Evolutionary conservation across 2,888 invertebrate species (phyloP).

Genomic region (Monochamus alternatus): DNA sequence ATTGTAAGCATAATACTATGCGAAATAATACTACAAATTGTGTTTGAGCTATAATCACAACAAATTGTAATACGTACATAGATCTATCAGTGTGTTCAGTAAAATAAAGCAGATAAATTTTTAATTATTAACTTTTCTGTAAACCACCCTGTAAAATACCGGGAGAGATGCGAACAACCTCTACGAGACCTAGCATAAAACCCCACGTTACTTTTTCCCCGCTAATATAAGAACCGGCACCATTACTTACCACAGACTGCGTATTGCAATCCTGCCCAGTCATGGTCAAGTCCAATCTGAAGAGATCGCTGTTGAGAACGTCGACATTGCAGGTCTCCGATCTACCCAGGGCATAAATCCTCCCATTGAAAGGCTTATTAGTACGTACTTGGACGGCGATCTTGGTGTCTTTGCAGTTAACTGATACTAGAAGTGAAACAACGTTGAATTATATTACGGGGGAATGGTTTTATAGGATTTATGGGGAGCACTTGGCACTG

Average conservation of each 20-base stretch:
- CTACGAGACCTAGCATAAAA: background rate
- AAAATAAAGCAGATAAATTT: too few species aligned
- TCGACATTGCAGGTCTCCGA: constrained; percentile 97
- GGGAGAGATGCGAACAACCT: background rate
- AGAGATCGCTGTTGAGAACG: constrained; percentile 92
- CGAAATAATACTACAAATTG: too few species aligned
- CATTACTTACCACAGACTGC: constrained; percentile 87
- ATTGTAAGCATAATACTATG: too few species aligned
- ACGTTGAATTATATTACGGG: constrained; percentile 33
- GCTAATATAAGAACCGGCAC: constrained; percentile 2
- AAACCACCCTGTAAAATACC: background rate
- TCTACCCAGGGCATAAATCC: constrained; percentile 93
- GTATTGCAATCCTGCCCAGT: constrained; percentile 96
- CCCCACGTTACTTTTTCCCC: background rate
- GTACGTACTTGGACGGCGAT: constrained; percentile 95
- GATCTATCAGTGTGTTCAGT: too few species aligned
- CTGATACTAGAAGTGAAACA: constrained; percentile 80
- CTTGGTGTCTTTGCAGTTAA: constrained; percentile 94
- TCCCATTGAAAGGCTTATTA: constrained; percentile 94
- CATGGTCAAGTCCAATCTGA: constrained; percentile 94
- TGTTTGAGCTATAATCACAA: too few species aligned
- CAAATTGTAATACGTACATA: too few species aligned
- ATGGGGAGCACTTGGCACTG: constrained; percentile 15
- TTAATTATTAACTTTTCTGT: background rate
- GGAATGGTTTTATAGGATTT: constrained; percentile 21